phyloP scores from a whole-genome alignment of 2,888 invertebrate genomes.

The Camptogramma bilineatum region DNA sequence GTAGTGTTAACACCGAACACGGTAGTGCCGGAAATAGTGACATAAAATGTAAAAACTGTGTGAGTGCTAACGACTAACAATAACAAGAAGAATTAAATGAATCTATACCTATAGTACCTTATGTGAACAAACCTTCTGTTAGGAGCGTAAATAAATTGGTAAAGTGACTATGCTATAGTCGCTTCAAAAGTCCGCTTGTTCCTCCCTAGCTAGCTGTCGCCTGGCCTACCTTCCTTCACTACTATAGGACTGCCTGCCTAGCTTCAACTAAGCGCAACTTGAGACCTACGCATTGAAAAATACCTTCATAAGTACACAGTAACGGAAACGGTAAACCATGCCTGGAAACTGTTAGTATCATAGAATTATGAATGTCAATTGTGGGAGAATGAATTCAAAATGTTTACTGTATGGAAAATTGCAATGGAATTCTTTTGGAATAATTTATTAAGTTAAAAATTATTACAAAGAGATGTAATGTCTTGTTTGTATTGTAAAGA shows the following conservation, averaged over 20 bases:
- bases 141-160: constrained; percentile 59
- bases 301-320: constrained; percentile 60
- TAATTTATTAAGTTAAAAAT: background rate
- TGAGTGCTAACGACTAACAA: constrained; percentile 66
- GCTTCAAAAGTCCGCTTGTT: constrained; percentile 75
- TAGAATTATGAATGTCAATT: constrained; percentile 11
- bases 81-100: constrained; percentile 52
- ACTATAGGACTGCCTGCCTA: constrained; percentile 81
- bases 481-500: constrained; percentile 26
- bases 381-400: constrained; percentile 7
- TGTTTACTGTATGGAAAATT: constrained; percentile 1
- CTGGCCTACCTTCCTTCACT: constrained; percentile 74
- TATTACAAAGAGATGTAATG: background rate
- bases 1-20: constrained; percentile 42
- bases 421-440: background rate
- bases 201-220: constrained; percentile 77
- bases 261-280: constrained; percentile 82
- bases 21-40: constrained; percentile 47
- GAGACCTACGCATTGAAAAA: constrained; percentile 83
- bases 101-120: constrained; percentile 76
- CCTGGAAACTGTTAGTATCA: constrained; percentile 31
- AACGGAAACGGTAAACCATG: constrained; percentile 26
- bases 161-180: constrained; percentile 63
- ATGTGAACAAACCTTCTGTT: constrained; percentile 70
- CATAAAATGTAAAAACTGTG: constrained; percentile 76